Base-by-base conservation (phyloP, 92 coral and sea anemone genomes). In the Diadumene lineata region DNA sequence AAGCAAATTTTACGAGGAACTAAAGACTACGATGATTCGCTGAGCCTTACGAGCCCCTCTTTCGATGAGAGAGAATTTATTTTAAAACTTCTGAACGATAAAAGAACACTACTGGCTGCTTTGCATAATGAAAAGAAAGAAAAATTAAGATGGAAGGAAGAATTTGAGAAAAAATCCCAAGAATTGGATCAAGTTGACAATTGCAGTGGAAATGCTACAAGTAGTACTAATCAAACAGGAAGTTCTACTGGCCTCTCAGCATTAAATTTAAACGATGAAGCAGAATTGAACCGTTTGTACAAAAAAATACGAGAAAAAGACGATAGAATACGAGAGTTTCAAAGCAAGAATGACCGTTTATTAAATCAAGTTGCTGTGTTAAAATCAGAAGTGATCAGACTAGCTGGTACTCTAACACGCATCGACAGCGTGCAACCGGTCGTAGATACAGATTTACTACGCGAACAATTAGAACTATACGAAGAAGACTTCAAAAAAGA, bases 401-500 rank as follows among this genome's bases (percentile, higher is more conserved):
- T 96, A 33, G 99, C 99, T 13, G 83, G 84, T n/a, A 77, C 84
- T 11, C 75, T 85, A 6, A 92, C 85, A 21, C 84, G 83, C 58
- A 82, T 68, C 18, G 81, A 64, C 46, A 2, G n/a, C 4, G 84
- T 83, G 29, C 68, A 53, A 21, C 51, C 58, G 9, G 51, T 44
- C 19, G 18, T 71, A 25, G 96, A 89, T 56, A 58, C 82, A 34
- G 93, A 92, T 25, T 65, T 96, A 19, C 75, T 85, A 68, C 76
- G 86, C 24, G 89, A 92, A 50, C 99, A 96, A 64, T 71, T 96
- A 33, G 66, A 56, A 16, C 76, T 92, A 16, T 96, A 88, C 80
- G 97, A 96, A 56, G 86, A 89, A 43, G 99, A 96, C 66, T 96
- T 92, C 65, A 81, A 84, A 82, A 76, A 79, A 43, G 99, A 96